Conservation (phyloP, 2,113 vertebrate genomes). For the Balaenoptera acutorostrata region DNA sequence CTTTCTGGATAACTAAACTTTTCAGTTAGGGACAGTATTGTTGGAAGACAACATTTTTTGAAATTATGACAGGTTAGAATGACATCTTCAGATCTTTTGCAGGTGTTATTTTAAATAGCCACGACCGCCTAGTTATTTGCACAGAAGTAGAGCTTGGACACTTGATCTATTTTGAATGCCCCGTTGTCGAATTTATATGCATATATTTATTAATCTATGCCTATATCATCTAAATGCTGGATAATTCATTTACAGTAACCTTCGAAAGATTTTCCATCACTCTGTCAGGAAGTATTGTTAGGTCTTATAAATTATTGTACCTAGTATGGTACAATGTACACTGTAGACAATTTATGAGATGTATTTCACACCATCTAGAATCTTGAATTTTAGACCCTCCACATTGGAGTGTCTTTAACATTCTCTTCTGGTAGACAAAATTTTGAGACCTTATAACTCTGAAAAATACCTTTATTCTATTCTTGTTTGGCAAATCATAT, state of each 20-base stretch:
- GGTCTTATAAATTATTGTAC: neutral
- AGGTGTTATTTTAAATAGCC: neutral
- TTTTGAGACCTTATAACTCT: neutral
- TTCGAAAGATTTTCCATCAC: neutral
- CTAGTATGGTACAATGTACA: neutral
- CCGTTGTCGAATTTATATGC: neutral
- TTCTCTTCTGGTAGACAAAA: neutral
- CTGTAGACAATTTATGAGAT: neutral
- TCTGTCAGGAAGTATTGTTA: neutral
- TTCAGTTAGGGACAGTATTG: neutral
- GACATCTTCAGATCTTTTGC: neutral
- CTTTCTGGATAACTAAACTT: neutral
- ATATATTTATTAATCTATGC: neutral
- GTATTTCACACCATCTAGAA: neutral
- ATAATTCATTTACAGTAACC: neutral
- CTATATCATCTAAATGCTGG: neutral
- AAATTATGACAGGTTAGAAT: neutral
- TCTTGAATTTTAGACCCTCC: neutral
- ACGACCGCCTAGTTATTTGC: neutral
- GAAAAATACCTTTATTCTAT: slow-evolving; percentile 4
- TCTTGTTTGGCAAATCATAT: neutral
- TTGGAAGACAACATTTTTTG: neutral
- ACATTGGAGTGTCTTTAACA: neutral
- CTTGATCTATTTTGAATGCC: neutral
- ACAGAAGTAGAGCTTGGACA: neutral